Evolutionary conservation across 2,113 vertebrate genomes (phyloP), one percentile per base, ranked within the genome.

Genomic region (Daphoenositta chrysoptera): DNA sequence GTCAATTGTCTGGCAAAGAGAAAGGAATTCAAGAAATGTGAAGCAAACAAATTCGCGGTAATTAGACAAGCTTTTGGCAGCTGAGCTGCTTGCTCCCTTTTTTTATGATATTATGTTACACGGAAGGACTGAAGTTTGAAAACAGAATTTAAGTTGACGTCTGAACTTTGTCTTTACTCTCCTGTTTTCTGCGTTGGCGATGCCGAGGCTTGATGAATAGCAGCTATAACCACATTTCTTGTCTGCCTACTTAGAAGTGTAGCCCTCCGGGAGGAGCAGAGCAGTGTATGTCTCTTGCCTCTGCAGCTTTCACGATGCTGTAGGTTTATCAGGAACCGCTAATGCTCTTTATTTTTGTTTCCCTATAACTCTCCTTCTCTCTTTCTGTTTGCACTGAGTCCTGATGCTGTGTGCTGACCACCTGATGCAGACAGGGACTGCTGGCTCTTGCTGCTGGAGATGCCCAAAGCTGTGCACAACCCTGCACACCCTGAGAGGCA

Each of bases 21-120:
- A 89, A 92, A 90, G 86, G 94, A 96, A 94, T 94, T 92, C 73
- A 70, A 95, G 89, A 93, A 89, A 96, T 93, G 79, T 27, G 69
- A 94, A 80, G 85, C 82, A 96, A 96, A 90, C 51, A 91, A 83
- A 75, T 77, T 90, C 10, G n/a, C 0, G 5, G 72, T 92, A 94
- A 96, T 93, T 94, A 95, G 85, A 40, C 48, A 69, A 66, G 87
- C 68, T 75, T 93, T 94, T 90, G 82, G 90, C 81, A 63, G 51
- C 90, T 58, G 58, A 77, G 50, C 85, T 91, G 78, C 69, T 80
- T 93, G n/a, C 61, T 65, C 26, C 37, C 58, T 79, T 88, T 90
- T 58, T 89, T 39, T 85, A 60, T 7, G 21, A 93, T 53, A 84
- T 90, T 73, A 30, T 71, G 76, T 56, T 84, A 64, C 51, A n/a